Conservation (phyloP, 1,140 invertebrate species). For the Drosophila erecta region DNA sequence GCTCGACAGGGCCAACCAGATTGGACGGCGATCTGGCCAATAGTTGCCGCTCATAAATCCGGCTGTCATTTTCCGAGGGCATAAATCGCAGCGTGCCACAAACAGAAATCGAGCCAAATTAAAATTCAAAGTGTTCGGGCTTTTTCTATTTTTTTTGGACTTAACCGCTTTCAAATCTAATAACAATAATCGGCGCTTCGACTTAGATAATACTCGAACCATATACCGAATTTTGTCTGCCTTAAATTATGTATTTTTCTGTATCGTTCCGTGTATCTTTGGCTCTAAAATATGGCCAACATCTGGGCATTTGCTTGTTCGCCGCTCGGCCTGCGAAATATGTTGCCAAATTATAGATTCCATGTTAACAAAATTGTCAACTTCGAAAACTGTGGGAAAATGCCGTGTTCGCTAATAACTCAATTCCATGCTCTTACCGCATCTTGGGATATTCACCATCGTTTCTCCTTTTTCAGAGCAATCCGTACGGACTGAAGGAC, state of each 20-base stretch:
- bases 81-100: conserved; percentile 57
- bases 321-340: conserved; percentile 65
- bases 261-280: conserved; percentile 50
- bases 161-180: conserved; percentile 24
- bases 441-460: conserved; percentile 18
- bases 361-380: conserved; percentile 80
- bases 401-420: conserved; percentile 48
- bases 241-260: conserved; percentile 57
- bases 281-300: conserved; percentile 57
- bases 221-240: conserved; percentile 38
- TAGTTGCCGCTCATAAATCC: conserved; percentile 81
- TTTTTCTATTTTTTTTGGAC: conserved; percentile 18
- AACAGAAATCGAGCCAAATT: conserved; percentile 52
- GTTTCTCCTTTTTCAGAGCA: conserved; percentile 91
- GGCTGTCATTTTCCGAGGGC: conserved; percentile 57
- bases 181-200: conserved; percentile 56
- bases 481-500: conserved; percentile 95
- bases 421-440: neutral
- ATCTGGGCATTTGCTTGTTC: conserved; percentile 59
- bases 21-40: conserved; percentile 71
- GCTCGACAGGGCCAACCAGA: conserved; percentile 68
- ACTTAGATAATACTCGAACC: conserved; percentile 42
- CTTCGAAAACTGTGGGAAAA: conserved; percentile 72
- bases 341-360: conserved; percentile 79
- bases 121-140: conserved; percentile 66